These are phyloP conservation scores for Crenichthys baileyi DNA, from an alignment of 2,797 vertebrate genomes.

Conservation along the genomic window DNA sequence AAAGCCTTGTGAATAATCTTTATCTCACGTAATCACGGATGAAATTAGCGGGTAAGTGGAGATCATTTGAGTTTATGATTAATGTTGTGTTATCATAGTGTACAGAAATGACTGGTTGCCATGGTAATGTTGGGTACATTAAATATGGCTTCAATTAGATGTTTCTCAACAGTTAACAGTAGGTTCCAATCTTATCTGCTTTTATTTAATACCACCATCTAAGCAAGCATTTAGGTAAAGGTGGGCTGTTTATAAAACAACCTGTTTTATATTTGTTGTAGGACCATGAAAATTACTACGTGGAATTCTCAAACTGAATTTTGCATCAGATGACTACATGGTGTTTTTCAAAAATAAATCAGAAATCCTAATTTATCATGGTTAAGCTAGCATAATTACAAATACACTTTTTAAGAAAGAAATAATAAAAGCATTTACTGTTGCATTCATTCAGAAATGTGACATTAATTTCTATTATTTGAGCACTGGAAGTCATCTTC, in stretches of 20 bases:
- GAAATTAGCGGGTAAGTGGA: neutral
- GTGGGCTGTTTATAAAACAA: neutral
- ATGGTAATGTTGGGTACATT: neutral
- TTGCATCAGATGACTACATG: neutral
- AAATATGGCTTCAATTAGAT: neutral
- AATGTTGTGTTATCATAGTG: neutral
- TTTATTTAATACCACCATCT: neutral
- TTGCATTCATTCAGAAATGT: no score
- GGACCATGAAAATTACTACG: neutral
- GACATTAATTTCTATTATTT: no score
- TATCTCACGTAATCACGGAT: neutral
- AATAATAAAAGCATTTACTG: no score
- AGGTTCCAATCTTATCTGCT: neutral
- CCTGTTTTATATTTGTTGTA: neutral
- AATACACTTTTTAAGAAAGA: no score
- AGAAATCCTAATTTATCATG: no score
- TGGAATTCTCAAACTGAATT: neutral
- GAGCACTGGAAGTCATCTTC: neutral
- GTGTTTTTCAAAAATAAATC: no score
- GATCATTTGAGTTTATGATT: neutral
- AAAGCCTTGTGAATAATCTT: neutral
- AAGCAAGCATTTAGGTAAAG: neutral
- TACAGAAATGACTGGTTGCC: neutral
- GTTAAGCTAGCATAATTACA: no score
- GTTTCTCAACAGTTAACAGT: neutral